A percentile compares a stretch with the other conserved stretches of the same genome.
These are phyloP conservation scores for Stichopus chloronotus DNA, from an alignment of 35 echinoderm and acorn worm species.

Conservation along the genomic window DNA sequence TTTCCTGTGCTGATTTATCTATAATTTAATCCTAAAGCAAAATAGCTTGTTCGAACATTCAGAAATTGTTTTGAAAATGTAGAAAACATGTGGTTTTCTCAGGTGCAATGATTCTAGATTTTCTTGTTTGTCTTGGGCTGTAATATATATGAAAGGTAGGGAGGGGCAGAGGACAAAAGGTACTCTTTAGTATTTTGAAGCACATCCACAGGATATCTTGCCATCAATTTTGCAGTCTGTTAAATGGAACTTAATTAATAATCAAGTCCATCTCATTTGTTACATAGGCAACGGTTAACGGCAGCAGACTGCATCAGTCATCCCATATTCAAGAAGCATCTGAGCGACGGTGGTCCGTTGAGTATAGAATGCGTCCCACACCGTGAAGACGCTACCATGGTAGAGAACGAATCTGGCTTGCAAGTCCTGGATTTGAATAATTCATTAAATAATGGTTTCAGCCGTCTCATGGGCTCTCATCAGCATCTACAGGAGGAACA, in stretches of 20 bases:
- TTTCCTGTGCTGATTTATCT: too few species aligned
- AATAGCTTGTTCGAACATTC: too few species aligned
- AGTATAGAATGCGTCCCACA: not conserved
- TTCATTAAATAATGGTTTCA: conserved; percentile 13
- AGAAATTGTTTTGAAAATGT: too few species aligned
- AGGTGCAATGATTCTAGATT: too few species aligned
- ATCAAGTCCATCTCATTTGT: not conserved
- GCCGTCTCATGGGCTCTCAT: conserved; percentile 3
- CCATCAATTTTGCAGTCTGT: not conserved
- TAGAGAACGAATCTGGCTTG: not conserved
- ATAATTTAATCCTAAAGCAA: too few species aligned
- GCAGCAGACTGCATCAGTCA: conserved; percentile 17
- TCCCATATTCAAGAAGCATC: conserved; percentile 27
- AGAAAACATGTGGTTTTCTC: too few species aligned
- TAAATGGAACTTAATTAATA: not conserved
- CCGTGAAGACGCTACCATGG: not conserved
- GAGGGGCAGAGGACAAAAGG: too few species aligned
- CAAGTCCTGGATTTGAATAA: not conserved
- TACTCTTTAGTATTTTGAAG: too few species aligned
- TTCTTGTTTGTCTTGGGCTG: too few species aligned
- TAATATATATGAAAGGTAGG: too few species aligned
- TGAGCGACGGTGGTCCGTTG: not conserved
- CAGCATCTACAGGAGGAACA: not conserved
- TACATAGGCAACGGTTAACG: conserved; percentile 22
- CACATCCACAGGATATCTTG: too few species aligned